Conservation (phyloP, 1,140 invertebrate genomes). For the Phenacoccus solenopsis region DNA sequence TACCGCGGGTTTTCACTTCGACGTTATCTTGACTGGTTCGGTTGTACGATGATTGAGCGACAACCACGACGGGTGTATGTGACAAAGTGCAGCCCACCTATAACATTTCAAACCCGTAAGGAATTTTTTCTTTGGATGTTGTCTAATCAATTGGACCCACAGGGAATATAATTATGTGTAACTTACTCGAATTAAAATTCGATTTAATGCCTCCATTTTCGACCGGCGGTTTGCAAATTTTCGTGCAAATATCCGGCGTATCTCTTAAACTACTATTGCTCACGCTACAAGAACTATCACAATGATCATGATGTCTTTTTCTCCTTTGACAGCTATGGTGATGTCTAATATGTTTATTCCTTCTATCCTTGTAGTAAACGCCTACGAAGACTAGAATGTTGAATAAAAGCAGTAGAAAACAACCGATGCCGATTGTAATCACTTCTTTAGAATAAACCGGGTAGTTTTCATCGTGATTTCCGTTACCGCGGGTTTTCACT, state of each 20-base stretch:
- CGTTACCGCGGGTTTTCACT: constrained; percentile 51
- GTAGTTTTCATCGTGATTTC: background rate
- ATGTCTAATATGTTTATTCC: background rate
- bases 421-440: constrained; percentile 89
- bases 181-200: background rate
- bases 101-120: background rate
- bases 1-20: constrained; percentile 51
- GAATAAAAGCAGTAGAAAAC: constrained; percentile 49
- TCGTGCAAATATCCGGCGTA: background rate
- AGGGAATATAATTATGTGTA: background rate
- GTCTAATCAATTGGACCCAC: no score
- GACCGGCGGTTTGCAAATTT: background rate
- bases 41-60: constrained; percentile 26
- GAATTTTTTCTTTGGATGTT: background rate
- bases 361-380: constrained; percentile 54
- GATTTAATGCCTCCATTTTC: background rate
- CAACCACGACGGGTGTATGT: constrained; percentile 35
- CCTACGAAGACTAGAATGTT: constrained; percentile 90
- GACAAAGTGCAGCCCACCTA: constrained; percentile 6
- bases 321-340: background rate
- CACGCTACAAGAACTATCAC: constrained; percentile 1
- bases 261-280: constrained; percentile 9
- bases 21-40: constrained; percentile 13
- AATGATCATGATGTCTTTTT: constrained; percentile 4
- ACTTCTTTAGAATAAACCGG: constrained; percentile 54